phyloP scores from a whole-genome alignment of 2,797 vertebrate genomes.

The Sebastes iracundus region DNA sequence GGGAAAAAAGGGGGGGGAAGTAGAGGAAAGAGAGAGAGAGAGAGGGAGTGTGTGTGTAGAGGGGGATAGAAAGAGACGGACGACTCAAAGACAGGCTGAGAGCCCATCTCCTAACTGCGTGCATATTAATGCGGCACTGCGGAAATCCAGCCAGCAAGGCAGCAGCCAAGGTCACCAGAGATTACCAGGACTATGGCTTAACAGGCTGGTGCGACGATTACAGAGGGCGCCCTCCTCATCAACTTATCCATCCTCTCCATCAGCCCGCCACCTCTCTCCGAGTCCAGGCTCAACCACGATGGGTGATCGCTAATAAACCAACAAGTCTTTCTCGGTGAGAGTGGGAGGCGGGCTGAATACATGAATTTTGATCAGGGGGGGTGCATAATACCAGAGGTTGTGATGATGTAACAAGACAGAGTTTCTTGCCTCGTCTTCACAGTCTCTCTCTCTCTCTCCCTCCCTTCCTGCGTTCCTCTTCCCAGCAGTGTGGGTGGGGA shows the following conservation, averaged over 20 bases:
- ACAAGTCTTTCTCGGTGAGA: constrained; percentile 39
- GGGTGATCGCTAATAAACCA: constrained; percentile 54
- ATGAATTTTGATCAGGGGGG: constrained; percentile 57
- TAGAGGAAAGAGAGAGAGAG: not conserved
- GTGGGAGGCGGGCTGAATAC: constrained; percentile 53
- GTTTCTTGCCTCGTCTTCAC: constrained; percentile 49
- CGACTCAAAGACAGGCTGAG: constrained; percentile 46
- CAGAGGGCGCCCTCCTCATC: constrained; percentile 25
- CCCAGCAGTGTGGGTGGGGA: constrained; percentile 39
- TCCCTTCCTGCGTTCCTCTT: not conserved
- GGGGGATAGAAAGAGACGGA: constrained; percentile 3
- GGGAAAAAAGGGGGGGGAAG: not conserved
- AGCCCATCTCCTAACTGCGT: constrained; percentile 51
- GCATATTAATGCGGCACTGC: constrained; percentile 71
- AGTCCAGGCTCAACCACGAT: not conserved
- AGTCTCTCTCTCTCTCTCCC: not conserved
- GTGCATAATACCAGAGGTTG: constrained; percentile 43
- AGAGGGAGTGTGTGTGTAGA: not conserved
- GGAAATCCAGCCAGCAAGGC: constrained; percentile 59
- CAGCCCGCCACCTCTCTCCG: not conserved
- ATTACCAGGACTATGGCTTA: constrained; percentile 78
- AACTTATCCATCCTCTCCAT: not conserved
- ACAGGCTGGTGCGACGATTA: constrained; percentile 54
- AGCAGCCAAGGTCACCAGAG: constrained; percentile 76
- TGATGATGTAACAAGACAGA: constrained; percentile 65